Base-by-base conservation (phyloP, 2,113 vertebrate genomes). In the Oncorhynchus mykiss region DNA sequence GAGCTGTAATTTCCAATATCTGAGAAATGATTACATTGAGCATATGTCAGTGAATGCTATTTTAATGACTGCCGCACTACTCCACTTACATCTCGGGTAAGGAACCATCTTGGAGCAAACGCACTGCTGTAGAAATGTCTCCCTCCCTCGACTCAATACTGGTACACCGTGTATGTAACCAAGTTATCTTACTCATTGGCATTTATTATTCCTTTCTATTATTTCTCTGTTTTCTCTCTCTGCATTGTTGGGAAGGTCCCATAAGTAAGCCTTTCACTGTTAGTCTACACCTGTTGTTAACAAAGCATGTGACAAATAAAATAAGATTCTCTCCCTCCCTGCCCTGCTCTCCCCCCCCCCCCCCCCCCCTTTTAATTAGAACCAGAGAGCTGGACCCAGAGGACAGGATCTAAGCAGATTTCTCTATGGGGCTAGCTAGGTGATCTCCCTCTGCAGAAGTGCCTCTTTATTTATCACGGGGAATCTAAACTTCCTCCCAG, bases 1-100 rank as follows among this genome's bases (percentile, higher is more conserved):
- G 70, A 76, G 84, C 85, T 91, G 88, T 86, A 88, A 85, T 90
- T 86, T 87, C 80, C 83, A 88, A 88, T 88, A 90, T 86, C 77
- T 79, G 77, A 85, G 82, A 87, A 91, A 88, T 90, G 71, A 88
- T 84, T 87, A 88, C 77, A 86, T 78, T 85, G 80, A 88, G 83
- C 87, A 90, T 87, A 78, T 89, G 88, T 92, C 85, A 87, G 75
- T 74, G 82, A 87, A 84, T 81, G 81, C 78, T 77, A 71, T 87
- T 89, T 88, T 91, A 92, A 91, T 87, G 90, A 84, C 78, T 64
- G 24, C 77, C 78, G 74, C 51, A 5, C 51, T 14, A 5, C 80
- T 88, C 83, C 78, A 86, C 86, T 85, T 80, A 83, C 48, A 81
- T 81, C 82, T 81, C 1, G 73, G 22, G 13, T 78, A 78, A 54